Conservation (phyloP, 2,888 invertebrate genomes). For the Tholera decimalis region DNA sequence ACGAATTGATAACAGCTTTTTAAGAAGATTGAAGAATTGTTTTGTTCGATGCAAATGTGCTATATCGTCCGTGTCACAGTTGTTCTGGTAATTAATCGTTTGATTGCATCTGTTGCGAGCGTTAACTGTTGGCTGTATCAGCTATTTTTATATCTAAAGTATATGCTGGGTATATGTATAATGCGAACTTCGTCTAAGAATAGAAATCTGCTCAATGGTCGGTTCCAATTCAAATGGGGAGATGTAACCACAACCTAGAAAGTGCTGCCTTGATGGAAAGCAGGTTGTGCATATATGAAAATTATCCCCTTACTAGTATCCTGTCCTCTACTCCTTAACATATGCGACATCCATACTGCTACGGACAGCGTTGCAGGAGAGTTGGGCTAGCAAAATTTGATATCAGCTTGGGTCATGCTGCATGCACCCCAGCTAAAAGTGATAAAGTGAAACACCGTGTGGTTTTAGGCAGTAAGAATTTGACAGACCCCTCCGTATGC, state of each 20-base stretch:
- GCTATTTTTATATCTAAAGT: constrained; percentile 37
- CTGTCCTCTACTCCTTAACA: too few species aligned
- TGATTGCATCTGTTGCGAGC: constrained; percentile 49
- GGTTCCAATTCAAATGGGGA: not conserved
- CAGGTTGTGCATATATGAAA: not conserved
- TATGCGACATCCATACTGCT: too few species aligned
- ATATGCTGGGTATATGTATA: constrained; percentile 8
- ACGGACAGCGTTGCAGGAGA: too few species aligned
- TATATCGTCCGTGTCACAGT: constrained; percentile 15
- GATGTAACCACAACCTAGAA: not conserved
- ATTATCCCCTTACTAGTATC: not conserved
- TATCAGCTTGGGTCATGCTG: too few species aligned
- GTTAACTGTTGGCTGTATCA: constrained; percentile 34
- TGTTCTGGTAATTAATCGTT: constrained; percentile 47
- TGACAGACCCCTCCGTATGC: too few species aligned
- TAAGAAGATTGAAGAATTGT: not conserved
- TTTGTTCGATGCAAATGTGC: constrained; percentile 19
- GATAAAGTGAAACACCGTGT: too few species aligned
- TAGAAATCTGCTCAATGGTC: constrained; percentile 17
- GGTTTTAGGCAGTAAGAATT: too few species aligned
- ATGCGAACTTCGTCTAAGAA: constrained; percentile 36
- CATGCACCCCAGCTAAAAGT: too few species aligned
- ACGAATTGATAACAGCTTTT: constrained; percentile 1
- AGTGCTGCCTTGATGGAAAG: not conserved
- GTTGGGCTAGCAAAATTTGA: not conserved